These are phyloP conservation scores for Picathartes gymnocephalus DNA, from an alignment of 2,113 vertebrate genomes.

Conservation along the genomic window DNA sequence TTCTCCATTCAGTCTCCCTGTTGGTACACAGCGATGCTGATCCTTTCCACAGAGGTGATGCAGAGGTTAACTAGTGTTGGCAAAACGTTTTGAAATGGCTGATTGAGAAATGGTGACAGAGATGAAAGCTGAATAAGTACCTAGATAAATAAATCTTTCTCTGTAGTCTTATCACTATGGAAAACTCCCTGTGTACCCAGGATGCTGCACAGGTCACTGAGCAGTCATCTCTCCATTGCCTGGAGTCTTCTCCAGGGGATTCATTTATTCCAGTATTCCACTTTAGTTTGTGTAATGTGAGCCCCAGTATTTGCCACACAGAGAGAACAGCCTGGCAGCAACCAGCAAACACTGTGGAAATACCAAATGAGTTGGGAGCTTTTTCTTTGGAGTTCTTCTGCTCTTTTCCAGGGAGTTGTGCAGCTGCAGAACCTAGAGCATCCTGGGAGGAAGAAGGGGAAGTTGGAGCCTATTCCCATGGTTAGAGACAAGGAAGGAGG, in stretches of 20 bases:
- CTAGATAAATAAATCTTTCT: not conserved
- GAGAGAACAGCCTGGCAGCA: not conserved
- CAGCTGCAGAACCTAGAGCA: not conserved
- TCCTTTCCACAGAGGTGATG: not conserved
- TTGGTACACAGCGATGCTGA: not conserved
- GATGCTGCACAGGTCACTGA: not conserved
- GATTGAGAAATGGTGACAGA: not conserved
- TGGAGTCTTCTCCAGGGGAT: not conserved
- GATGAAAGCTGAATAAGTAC: not conserved
- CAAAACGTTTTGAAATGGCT: not conserved
- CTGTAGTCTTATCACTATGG: not conserved
- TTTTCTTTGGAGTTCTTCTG: not conserved
- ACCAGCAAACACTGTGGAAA: not conserved
- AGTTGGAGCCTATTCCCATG: not conserved
- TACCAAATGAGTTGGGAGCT: not conserved
- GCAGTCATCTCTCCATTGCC: not conserved
- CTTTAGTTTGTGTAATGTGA: not conserved
- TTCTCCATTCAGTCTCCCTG: not conserved
- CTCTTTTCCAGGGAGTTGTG: not conserved
- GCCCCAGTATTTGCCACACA: accelerated
- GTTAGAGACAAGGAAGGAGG: not conserved
- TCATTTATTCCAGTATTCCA: not conserved
- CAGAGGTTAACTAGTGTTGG: not conserved
- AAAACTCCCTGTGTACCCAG: not conserved
- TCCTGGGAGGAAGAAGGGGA: not conserved